A percentile compares a stretch with the other conserved stretches of the same genome.
These are phyloP conservation scores for Picus viridis DNA, from an alignment of 2,797 vertebrate genomes.

Conservation along the genomic window DNA sequence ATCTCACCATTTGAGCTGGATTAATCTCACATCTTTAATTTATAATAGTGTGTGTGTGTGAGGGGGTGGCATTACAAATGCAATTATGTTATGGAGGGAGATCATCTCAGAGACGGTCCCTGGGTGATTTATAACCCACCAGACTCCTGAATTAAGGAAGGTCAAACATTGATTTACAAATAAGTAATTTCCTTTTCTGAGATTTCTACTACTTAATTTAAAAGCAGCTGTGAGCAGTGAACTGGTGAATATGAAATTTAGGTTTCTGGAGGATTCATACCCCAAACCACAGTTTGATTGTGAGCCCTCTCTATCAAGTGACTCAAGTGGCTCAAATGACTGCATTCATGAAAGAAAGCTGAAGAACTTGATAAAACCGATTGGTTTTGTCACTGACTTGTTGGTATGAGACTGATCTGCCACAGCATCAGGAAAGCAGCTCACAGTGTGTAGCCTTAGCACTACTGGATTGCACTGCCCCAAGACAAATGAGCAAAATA, in stretches of 20 bases:
- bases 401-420: neutral
- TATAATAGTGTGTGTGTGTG: neutral
- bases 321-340: no score
- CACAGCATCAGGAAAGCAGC: neutral
- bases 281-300: no score
- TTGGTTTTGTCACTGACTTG: neutral
- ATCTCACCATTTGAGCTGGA: neutral
- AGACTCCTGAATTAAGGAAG: constrained; percentile 61
- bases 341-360: neutral
- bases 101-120: constrained; percentile 16
- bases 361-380: neutral
- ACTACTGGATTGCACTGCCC: neutral
- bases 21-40: neutral
- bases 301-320: no score
- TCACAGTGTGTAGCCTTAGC: neutral
- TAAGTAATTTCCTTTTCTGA: constrained; percentile 48
- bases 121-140: constrained; percentile 5
- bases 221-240: constrained; percentile 16
- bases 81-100: neutral
- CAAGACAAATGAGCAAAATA: neutral
- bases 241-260: neutral
- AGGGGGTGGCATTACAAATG: neutral
- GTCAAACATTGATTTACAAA: constrained; percentile 49
- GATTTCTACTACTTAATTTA: constrained; percentile 41
- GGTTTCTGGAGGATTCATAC: no score